Evolutionary conservation across 2,113 vertebrate species (phyloP), one percentile per base, ranked within the genome.

Genomic region (Lanius ludovicianus): DNA sequence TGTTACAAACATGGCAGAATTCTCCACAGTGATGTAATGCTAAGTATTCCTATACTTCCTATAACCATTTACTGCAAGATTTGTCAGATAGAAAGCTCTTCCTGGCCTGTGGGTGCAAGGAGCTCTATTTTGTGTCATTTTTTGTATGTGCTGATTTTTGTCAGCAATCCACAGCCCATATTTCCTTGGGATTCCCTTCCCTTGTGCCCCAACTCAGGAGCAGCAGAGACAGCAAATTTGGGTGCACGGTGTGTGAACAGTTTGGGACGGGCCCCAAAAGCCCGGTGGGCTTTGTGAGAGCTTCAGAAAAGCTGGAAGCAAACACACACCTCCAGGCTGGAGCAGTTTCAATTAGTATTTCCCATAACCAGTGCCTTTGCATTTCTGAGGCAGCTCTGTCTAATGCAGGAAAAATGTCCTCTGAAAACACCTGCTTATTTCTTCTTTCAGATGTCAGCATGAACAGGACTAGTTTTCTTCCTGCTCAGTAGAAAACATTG

Each of bases 401-500:
- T 68, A 79, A 47, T n/a, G 70, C 23, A 93, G 55, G n/a, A 90
- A 82, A 78, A 88, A 79, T 49, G 46, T 13, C 31, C 57, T 71
- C 57, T 25, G 87, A 97, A 97, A 97, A 92, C 56, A 65, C 15
- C 64, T 92, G 93, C 37, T 95, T 74, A 90, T 95, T 96, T 96
- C 88, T 73, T 84, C 91, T 69, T 89, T 90, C 77, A 91, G 91
- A 85, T 91, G 56, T 55, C 86, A 70, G 76, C 35, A 10, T 22
- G 33, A 50, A 55, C 42, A 62, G 50, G 39, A 17, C 47, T 35
- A 2, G n/a, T 86, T 59, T 88, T 84, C 63, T 41, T 74, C 67
- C 63, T 69, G 6, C 28, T 79, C 46, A 22, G 18, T 16, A 47
- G n/a, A 79, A 85, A 28, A 39, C 25, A 46, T 76, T 84, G 82